Evolutionary conservation across 2,797 vertebrate genomes (phyloP).

Genomic region (Neosilurus hyrtlii): DNA sequence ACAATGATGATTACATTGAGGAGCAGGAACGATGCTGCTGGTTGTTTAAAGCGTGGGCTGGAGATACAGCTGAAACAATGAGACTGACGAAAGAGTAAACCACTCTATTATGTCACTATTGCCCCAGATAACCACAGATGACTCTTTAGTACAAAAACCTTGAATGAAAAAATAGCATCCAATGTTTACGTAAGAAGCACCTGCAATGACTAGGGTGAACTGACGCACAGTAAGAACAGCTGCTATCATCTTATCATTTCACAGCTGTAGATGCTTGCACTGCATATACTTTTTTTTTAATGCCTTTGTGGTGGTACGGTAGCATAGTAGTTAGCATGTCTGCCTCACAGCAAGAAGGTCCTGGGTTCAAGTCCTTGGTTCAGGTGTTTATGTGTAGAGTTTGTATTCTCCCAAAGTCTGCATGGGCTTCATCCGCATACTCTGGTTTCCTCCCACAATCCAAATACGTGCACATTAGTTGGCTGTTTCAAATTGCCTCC

Average conservation of each 20-base stretch:
- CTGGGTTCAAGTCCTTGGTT: too few relatives aligned
- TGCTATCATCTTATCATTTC: background rate
- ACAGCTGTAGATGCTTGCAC: too few relatives aligned
- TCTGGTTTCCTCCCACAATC: too few relatives aligned
- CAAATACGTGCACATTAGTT: too few relatives aligned
- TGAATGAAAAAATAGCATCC: background rate
- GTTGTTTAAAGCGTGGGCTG: constrained; percentile 8
- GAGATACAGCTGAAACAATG: constrained; percentile 20
- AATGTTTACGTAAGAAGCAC: constrained; percentile 27
- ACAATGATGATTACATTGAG: constrained; percentile 17
- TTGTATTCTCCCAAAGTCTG: too few relatives aligned
- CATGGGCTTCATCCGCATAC: too few relatives aligned
- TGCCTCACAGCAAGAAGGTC: too few relatives aligned
- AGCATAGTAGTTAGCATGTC: too few relatives aligned
- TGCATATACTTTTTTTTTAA: background rate
- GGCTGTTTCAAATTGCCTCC: too few relatives aligned
- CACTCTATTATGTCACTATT: background rate
- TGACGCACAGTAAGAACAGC: background rate
- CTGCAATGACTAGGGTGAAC: background rate
- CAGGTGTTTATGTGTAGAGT: too few relatives aligned
- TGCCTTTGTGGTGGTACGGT: too few relatives aligned
- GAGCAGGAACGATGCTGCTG: background rate
- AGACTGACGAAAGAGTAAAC: constrained; percentile 2
- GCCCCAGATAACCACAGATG: constrained; percentile 17
- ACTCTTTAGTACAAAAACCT: background rate